Evolutionary conservation across 2,888 invertebrate genomes (phyloP).

Genomic region (Pterobdella sp.): DNA sequence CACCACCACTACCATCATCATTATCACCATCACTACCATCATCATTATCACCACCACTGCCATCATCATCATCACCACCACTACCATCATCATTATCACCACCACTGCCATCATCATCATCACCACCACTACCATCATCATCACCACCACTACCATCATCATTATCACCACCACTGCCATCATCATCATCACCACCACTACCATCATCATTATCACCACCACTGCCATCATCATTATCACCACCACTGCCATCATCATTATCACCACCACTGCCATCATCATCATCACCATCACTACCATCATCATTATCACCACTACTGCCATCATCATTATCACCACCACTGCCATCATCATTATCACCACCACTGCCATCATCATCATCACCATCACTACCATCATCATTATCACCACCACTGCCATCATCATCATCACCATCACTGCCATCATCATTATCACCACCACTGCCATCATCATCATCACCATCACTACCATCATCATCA

Average conservation of each 20-base stretch:
- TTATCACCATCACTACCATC: no score
- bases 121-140: neutral
- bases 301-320: no score
- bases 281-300: slow-evolving; percentile 15
- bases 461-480: neutral
- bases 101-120: neutral
- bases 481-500: neutral
- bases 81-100: neutral
- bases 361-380: no score
- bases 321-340: no score
- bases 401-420: neutral
- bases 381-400: neutral
- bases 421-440: neutral
- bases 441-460: neutral
- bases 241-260: slow-evolving; percentile 15
- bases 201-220: neutral
- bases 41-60: neutral
- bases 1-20: no score
- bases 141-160: neutral
- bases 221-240: neutral
- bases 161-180: neutral
- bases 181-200: neutral
- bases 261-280: slow-evolving; percentile 9
- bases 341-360: no score
- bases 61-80: neutral